Conservation (phyloP, 2,113 vertebrate genomes). For the Lontra canadensis region DNA sequence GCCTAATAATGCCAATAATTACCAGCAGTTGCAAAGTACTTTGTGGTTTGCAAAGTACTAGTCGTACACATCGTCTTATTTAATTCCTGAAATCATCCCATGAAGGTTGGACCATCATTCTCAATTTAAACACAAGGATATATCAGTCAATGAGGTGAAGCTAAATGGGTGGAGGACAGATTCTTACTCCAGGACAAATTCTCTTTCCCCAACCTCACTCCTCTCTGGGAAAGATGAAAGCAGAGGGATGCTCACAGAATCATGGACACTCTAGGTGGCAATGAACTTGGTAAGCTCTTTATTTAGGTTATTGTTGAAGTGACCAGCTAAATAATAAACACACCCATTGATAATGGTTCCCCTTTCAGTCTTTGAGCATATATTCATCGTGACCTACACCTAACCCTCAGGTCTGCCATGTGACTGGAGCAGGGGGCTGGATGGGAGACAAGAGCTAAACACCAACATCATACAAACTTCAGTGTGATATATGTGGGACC, state of each 20-base stretch:
- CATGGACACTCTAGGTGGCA: neutral
- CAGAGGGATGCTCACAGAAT: neutral
- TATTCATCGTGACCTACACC: neutral
- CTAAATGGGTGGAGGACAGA: neutral
- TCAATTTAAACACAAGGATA: neutral
- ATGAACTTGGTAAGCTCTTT: neutral
- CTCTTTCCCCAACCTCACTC: neutral
- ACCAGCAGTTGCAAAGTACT: neutral
- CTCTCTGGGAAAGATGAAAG: neutral
- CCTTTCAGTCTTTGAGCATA: neutral
- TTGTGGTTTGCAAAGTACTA: neutral
- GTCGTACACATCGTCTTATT: neutral
- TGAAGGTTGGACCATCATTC: neutral
- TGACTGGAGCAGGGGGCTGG: neutral
- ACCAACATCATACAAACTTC: neutral
- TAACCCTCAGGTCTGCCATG: neutral
- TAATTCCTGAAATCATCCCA: neutral
- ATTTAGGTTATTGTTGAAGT: neutral
- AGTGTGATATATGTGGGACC: neutral
- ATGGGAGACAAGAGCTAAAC: neutral
- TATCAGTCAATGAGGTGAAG: neutral
- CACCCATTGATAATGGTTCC: neutral
- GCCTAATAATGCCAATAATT: constrained; percentile 44
- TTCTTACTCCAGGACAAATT: neutral
- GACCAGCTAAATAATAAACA: neutral